Conservation (phyloP, 1,140 invertebrate genomes). For the Bombyx mandarina region DNA sequence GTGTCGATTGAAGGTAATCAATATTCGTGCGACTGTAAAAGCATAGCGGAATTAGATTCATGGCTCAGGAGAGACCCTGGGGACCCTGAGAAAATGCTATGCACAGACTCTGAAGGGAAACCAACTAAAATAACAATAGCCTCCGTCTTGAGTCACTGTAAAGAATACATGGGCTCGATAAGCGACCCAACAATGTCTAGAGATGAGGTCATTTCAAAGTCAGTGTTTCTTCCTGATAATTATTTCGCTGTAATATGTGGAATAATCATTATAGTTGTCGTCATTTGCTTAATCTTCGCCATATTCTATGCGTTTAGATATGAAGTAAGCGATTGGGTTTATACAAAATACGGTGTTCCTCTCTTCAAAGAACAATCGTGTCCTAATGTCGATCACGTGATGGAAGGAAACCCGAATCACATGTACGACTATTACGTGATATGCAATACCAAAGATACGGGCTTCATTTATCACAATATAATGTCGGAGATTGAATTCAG, state of each 20-base stretch:
- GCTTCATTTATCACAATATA: constrained; percentile 83
- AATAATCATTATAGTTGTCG: constrained; percentile 79
- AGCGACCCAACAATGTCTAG: constrained; percentile 75
- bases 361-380: constrained; percentile 75
- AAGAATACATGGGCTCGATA: constrained; percentile 74
- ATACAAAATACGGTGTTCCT: constrained; percentile 80
- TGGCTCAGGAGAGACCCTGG: constrained; percentile 76
- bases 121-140: constrained; percentile 72
- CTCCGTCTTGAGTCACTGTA: constrained; percentile 75
- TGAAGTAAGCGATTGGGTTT: constrained; percentile 81
- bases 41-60: constrained; percentile 74
- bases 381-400: constrained; percentile 66
- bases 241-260: constrained; percentile 83
- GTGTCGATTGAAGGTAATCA: constrained; percentile 79
- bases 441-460: constrained; percentile 88
- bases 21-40: constrained; percentile 82
- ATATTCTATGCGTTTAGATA: constrained; percentile 83
- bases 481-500: constrained; percentile 82
- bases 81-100: constrained; percentile 75
- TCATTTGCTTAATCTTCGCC: constrained; percentile 78
- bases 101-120: constrained; percentile 65
- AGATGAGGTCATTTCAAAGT: constrained; percentile 72
- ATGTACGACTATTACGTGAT: constrained; percentile 91
- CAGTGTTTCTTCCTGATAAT: constrained; percentile 63
- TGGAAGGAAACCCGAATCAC: constrained; percentile 76